Conservation (phyloP, 2,797 vertebrate species). For the Rhinella marina region DNA sequence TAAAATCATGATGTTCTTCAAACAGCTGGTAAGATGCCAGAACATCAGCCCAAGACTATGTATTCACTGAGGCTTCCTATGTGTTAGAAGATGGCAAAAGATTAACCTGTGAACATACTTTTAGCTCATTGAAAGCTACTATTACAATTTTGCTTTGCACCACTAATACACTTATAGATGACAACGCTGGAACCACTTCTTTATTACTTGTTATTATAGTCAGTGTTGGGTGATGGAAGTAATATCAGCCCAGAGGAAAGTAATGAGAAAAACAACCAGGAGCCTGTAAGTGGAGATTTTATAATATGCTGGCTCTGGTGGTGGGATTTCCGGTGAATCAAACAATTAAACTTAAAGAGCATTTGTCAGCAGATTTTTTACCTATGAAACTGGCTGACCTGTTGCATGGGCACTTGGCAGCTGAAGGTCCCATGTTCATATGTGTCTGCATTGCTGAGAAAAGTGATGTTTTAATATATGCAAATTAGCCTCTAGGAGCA, state of each 20-base stretch:
- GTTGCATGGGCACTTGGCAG: too few species aligned
- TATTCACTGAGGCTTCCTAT: too few species aligned
- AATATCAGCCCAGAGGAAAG: slow-evolving; percentile 65
- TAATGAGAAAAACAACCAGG: slow-evolving; percentile 65
- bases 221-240: slow-evolving; percentile 72
- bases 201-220: slow-evolving; percentile 79
- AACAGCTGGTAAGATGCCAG: slow-evolving; percentile 84
- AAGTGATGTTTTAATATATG: too few species aligned
- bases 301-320: slow-evolving; percentile 63
- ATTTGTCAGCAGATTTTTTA: too few species aligned
- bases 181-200: slow-evolving; percentile 56
- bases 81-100: too few species aligned
- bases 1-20: slow-evolving; percentile 84
- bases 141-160: background rate
- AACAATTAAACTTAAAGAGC: too few species aligned
- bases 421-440: too few species aligned
- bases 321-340: slow-evolving; percentile 52
- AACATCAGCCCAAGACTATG: background rate
- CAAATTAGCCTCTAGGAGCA: too few species aligned
- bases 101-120: background rate
- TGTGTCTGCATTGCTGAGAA: too few species aligned
- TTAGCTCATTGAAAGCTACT: background rate
- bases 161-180: background rate
- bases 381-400: too few species aligned
- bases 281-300: slow-evolving; percentile 72